Base-by-base conservation (phyloP, 2,113 vertebrate genomes). In the Malurus melanocephalus region DNA sequence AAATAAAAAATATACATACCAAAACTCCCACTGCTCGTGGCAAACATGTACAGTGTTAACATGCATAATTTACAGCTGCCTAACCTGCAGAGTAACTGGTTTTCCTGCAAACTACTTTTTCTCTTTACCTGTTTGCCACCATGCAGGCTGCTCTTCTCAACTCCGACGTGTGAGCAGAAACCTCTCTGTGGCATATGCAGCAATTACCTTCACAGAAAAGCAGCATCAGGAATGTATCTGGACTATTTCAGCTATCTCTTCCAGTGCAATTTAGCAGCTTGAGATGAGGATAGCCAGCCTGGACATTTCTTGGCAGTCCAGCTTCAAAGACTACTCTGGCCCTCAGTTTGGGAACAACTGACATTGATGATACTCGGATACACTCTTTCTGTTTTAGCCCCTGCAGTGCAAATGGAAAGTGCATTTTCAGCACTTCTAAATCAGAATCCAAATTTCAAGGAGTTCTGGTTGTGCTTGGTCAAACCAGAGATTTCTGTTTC, bases 401-500 rank as follows among this genome's bases (percentile, higher is more conserved):
- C 66, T 0, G 9, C 51, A 60, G 62, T n/a, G 69, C 55, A 90
- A 79, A 38, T 17, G 80, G 46, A 78, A 80, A 85, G 38, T 28
- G 55, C 51, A 61, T 73, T 88, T 81, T 83, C 79, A 92, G 66
- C 74, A 79, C 66, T 79, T 86, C 51, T 60, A 55, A 79, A 91
- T 74, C 73, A 79, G 43, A 88, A 89, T 79, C 51, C 21, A 15
- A 51, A 2, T 84, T 93, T 68, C 48, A 81, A 81, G 74, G 75
- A 35, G 48, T 46, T 72, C 43, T 2, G 4, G n/a, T 68, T 6
- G 1, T 45, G 46, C 55, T 75, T 76, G 46, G 51, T 53, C 55
- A 88, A 79, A 64, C 27, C 1, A 11, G 20, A 90, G 57, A 51
- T 64, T 48, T 91, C 40, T 72, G 48, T 55, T 88, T 87, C 33